These are phyloP conservation scores for Eulemur albifrons DNA, from an alignment of 2,797 vertebrate genomes.

Conservation along the genomic window DNA sequence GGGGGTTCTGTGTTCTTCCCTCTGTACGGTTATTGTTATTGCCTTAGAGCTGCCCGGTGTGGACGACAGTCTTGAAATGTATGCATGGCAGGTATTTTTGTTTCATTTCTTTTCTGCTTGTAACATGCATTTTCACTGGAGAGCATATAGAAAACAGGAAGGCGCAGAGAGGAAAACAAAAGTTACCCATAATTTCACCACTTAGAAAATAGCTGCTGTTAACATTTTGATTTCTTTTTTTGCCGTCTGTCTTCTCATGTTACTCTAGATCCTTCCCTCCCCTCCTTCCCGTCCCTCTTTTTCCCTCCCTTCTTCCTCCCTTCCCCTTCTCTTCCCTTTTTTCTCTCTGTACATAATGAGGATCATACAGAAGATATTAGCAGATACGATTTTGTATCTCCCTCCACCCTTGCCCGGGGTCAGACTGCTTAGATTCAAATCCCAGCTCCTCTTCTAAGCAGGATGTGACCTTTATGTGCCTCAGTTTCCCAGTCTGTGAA, in stretches of 20 bases:
- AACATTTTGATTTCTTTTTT: background rate
- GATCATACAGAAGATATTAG: background rate
- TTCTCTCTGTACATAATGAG: background rate
- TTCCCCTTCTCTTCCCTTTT: background rate
- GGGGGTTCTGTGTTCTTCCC: background rate
- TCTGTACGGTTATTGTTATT: background rate
- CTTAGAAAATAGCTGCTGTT: background rate
- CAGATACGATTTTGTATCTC: background rate
- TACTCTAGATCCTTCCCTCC: background rate
- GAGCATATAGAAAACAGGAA: background rate
- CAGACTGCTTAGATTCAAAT: background rate
- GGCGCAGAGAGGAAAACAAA: background rate
- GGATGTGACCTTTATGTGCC: background rate
- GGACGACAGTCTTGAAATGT: background rate
- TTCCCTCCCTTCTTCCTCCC: accelerated
- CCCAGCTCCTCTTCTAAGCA: background rate
- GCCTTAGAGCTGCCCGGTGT: background rate
- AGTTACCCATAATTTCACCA: background rate
- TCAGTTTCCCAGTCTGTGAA: background rate
- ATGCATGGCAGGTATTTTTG: background rate
- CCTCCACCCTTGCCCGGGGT: too few species aligned
- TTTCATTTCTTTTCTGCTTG: background rate
- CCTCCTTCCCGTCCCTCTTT: background rate
- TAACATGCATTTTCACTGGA: background rate
- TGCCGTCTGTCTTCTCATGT: background rate